Evolutionary conservation across 1,140 invertebrate genomes (phyloP).

Genomic region (Bombus impatiens): DNA sequence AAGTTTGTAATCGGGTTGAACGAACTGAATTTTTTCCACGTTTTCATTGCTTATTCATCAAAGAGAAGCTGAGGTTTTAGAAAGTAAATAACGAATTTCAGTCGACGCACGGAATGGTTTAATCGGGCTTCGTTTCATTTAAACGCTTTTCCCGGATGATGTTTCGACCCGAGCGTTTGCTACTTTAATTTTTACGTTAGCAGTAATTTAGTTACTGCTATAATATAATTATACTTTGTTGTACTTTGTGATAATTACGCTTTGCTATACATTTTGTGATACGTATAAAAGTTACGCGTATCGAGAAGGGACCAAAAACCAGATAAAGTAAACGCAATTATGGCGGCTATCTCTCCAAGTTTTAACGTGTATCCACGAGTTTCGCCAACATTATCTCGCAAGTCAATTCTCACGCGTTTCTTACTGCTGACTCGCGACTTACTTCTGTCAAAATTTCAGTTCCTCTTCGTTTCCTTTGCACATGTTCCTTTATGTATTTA

Average conservation of each 20-base stretch:
- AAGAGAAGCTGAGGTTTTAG: background rate
- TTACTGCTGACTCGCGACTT: background rate
- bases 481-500: background rate
- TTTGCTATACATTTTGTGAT: background rate
- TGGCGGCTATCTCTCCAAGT: background rate
- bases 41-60: background rate
- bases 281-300: background rate
- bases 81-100: background rate
- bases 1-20: background rate
- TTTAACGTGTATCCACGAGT: background rate
- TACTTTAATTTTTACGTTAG: background rate
- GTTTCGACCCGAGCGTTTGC: background rate
- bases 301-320: background rate
- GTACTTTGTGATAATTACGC: background rate
- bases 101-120: no score
- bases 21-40: background rate
- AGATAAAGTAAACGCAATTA: background rate
- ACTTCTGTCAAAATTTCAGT: background rate
- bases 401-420: constrained; percentile 9
- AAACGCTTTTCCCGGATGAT: background rate
- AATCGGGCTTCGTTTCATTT: background rate
- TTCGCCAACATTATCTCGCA: background rate
- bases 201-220: background rate
- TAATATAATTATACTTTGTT: background rate
- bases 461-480: background rate